A percentile compares a stretch with the other conserved stretches of the same genome.
Conservation (phyloP, 1,140 invertebrate species). For the Drosophila mayri region DNA sequence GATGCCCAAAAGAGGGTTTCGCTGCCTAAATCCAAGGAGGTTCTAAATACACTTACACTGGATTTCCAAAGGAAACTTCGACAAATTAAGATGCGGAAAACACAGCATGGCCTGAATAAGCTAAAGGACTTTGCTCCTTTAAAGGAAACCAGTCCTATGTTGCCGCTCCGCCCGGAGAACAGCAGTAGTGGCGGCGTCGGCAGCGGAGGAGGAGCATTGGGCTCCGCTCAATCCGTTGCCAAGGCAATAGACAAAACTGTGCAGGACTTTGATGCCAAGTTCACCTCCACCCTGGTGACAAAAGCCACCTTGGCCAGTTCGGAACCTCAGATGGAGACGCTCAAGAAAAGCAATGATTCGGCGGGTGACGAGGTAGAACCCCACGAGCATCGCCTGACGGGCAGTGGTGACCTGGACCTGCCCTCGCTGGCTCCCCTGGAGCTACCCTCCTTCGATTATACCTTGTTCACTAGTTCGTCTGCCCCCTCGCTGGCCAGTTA, state of each 20-base stretch:
- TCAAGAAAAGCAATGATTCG: slow-evolving; percentile 38
- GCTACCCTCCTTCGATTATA: slow-evolving; percentile 75
- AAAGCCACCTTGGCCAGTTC: slow-evolving; percentile 23
- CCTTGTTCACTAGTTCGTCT: slow-evolving; percentile 65
- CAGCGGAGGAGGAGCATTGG: slow-evolving; percentile 8
- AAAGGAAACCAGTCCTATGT: slow-evolving; percentile 62
- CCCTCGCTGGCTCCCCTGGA: slow-evolving; percentile 74
- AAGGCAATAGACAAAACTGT: slow-evolving; percentile 82
- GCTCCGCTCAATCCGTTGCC: slow-evolving; percentile 72
- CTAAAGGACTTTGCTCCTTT: slow-evolving; percentile 74
- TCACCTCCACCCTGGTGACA: slow-evolving; percentile 45
- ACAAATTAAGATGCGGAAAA: slow-evolving; percentile 78
- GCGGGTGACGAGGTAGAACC: slow-evolving; percentile 14
- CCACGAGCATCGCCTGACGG: slow-evolving; percentile 1
- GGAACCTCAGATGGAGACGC: slow-evolving; percentile 54
- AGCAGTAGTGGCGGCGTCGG: slow-evolving; percentile 26
- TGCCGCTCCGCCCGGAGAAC: slow-evolving; percentile 62
- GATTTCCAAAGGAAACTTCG: slow-evolving; percentile 73
- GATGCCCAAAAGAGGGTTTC: slow-evolving; percentile 75
- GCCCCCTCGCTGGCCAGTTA: slow-evolving; percentile 66
- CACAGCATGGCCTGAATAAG: slow-evolving; percentile 69
- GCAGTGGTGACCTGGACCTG: slow-evolving; percentile 57
- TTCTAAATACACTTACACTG: slow-evolving; percentile 69
- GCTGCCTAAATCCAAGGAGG: slow-evolving; percentile 68
- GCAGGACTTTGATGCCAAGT: slow-evolving; percentile 78